Evolutionary conservation across 2,888 invertebrate species (phyloP).

Genomic region (Scaptomyza cyrtandrae): DNA sequence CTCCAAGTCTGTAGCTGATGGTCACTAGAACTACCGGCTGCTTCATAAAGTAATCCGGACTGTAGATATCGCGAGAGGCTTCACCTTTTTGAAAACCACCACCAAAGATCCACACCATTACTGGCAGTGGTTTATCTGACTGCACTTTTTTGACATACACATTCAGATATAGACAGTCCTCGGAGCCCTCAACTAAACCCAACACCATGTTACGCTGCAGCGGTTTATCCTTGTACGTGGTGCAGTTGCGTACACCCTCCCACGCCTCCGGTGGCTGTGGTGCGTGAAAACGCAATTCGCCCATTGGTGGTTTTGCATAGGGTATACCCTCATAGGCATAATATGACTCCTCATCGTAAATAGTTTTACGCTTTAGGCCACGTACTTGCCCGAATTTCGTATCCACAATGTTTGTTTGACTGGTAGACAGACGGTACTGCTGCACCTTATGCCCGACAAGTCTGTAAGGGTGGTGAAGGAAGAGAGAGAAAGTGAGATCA

Average conservation of each 20-base stretch:
- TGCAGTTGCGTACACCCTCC: conserved; percentile 84
- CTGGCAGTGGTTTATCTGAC: conserved; percentile 73
- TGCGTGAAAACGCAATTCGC: conserved; percentile 82
- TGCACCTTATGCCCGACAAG: conserved; percentile 69
- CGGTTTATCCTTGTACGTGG: conserved; percentile 75
- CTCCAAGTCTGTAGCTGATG: conserved; percentile 85
- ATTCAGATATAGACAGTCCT: conserved; percentile 86
- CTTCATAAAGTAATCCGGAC: conserved; percentile 85
- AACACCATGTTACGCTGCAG: conserved; percentile 80
- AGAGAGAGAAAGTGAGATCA: background rate
- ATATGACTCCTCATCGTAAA: conserved; percentile 73
- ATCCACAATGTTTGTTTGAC: conserved; percentile 63
- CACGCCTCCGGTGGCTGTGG: conserved; percentile 84
- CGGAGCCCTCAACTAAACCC: conserved; percentile 83
- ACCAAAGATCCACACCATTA: conserved; percentile 86
- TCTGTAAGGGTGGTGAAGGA: conserved; percentile 40
- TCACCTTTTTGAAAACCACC: conserved; percentile 85
- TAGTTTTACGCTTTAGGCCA: conserved; percentile 73
- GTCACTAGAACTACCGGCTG: conserved; percentile 85
- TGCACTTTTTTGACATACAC: conserved; percentile 80
- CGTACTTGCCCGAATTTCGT: conserved; percentile 78
- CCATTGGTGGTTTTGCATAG: conserved; percentile 82
- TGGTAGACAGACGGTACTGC: conserved; percentile 74
- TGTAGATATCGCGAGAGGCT: conserved; percentile 82
- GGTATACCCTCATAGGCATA: conserved; percentile 83